Conservation (phyloP, 2,888 invertebrate species). For the Microplitis manilae region DNA sequence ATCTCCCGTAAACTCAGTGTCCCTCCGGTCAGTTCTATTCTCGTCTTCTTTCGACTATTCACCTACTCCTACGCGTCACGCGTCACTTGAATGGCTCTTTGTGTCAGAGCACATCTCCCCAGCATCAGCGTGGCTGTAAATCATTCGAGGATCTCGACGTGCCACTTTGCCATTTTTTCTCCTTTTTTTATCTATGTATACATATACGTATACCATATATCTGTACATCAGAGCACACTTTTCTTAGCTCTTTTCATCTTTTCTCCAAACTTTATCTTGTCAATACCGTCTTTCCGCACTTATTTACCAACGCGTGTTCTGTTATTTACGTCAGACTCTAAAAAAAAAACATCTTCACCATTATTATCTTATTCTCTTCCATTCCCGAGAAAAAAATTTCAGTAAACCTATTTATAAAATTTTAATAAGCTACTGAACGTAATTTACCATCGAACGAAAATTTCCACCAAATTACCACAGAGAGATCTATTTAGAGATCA, state of each 20-base stretch:
- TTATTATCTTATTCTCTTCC: not conserved
- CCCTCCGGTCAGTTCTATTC: conserved; percentile 37
- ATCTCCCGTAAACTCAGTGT: conserved; percentile 3
- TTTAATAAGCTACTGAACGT: not conserved
- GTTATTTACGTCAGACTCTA: not conserved
- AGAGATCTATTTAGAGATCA: not conserved
- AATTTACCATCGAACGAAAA: not conserved
- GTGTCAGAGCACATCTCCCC: conserved; percentile 36
- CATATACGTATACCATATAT: not conserved
- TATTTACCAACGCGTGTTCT: not conserved
- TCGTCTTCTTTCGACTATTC: conserved; percentile 39
- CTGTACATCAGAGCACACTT: not conserved
- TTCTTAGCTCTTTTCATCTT: not conserved
- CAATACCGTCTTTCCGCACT: not conserved
- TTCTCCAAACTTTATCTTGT: not conserved
- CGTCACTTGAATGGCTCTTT: conserved; percentile 42
- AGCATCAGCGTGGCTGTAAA: conserved; percentile 31
- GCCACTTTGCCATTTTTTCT: conserved; percentile 30
- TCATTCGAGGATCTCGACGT: conserved; percentile 36
- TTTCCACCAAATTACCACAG: conserved; percentile 1
- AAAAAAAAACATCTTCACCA: not conserved
- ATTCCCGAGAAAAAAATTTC: not conserved
- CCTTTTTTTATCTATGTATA: not conserved
- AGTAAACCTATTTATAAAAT: not conserved
- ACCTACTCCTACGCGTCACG: conserved; percentile 42